A percentile compares a stretch with the other conserved stretches of the same genome.
These are phyloP conservation scores for Cyclura pinguis DNA, from an alignment of 2,797 vertebrate species.

Conservation along the genomic window DNA sequence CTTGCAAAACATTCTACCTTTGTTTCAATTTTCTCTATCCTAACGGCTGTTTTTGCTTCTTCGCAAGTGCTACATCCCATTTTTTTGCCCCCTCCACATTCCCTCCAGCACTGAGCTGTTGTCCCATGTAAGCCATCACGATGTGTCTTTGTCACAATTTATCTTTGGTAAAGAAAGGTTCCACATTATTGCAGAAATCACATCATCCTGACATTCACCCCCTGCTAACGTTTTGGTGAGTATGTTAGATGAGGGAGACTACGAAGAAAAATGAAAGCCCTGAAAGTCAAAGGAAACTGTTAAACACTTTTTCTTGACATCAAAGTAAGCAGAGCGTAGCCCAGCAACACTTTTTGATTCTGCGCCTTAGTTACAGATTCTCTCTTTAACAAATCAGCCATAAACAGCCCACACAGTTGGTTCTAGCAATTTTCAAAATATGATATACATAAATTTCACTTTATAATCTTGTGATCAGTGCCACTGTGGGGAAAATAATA, in stretches of 20 bases:
- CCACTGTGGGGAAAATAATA: slow-evolving; percentile 72
- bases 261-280: slow-evolving; percentile 44
- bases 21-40: slow-evolving; percentile 25
- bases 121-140: slow-evolving; percentile 17
- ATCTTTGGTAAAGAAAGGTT: not conserved
- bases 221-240: slow-evolving; percentile 27
- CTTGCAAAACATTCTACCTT: slow-evolving; percentile 16
- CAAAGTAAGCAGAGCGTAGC: slow-evolving; percentile 61
- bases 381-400: slow-evolving; percentile 76
- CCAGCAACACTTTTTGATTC: slow-evolving; percentile 65
- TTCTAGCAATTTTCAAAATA: slow-evolving; percentile 75
- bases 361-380: slow-evolving; percentile 63
- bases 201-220: not conserved
- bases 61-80: not conserved
- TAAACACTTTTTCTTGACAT: slow-evolving; percentile 53
- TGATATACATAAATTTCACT: slow-evolving; percentile 80
- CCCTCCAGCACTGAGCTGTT: not conserved
- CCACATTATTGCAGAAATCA: not conserved
- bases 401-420: slow-evolving; percentile 71
- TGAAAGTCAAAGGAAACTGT: slow-evolving; percentile 48
- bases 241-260: not conserved
- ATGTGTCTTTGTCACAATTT: slow-evolving; percentile 31
- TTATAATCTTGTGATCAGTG: slow-evolving; percentile 74
- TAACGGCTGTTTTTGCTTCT: not conserved
- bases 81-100: not conserved